A percentile compares a stretch with the other conserved stretches of the same genome.
These are phyloP conservation scores for Loris lydekkerianus DNA, from an alignment of 2,797 vertebrate genomes.

Conservation along the genomic window DNA sequence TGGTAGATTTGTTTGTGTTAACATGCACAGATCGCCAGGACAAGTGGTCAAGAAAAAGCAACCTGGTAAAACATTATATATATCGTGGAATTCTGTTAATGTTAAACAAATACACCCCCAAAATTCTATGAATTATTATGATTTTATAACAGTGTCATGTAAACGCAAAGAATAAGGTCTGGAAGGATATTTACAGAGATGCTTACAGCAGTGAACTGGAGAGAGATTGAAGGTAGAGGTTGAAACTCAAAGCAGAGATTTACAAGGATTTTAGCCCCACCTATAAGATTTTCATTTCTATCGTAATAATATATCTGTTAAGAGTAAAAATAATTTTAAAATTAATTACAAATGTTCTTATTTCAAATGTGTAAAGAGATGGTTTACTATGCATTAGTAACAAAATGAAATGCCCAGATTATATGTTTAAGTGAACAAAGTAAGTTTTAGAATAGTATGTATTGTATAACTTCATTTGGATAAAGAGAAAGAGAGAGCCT, in stretches of 20 bases:
- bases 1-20: neutral
- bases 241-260: constrained; percentile 41
- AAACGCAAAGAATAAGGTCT: neutral
- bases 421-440: neutral
- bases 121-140: neutral
- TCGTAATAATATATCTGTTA: neutral
- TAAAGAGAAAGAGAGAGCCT: neutral
- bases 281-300: neutral
- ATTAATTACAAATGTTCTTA: neutral
- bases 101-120: neutral
- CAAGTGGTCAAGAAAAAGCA: neutral
- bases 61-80: neutral
- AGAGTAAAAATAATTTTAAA: constrained; percentile 12
- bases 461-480: neutral
- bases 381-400: neutral
- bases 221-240: neutral
- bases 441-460: neutral
- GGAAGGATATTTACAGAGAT: neutral
- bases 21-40: neutral
- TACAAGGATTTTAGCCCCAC: neutral
- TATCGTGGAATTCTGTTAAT: neutral
- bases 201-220: neutral
- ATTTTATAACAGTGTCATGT: neutral
- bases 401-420: neutral
- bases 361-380: constrained; percentile 23